phyloP scores from a whole-genome alignment of 2,113 vertebrate genomes.

The Montifringilla adamsi region DNA sequence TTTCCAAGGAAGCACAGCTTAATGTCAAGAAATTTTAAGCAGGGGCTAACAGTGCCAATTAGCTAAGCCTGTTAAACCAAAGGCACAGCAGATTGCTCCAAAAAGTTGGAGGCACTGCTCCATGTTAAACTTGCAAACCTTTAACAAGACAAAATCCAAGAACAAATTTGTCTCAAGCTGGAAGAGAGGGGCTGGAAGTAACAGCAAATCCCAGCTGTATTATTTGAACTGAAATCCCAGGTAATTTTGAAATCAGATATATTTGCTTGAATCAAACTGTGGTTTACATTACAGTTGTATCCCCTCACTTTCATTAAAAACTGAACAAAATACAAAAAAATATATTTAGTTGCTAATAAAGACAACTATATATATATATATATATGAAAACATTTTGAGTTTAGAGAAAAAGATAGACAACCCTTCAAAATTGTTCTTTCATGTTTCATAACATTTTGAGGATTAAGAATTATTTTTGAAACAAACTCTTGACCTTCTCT shows the following conservation, averaged over 20 bases:
- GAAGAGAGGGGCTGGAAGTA: not conserved
- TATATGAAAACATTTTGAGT: not conserved
- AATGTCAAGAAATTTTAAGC: slow-evolving; percentile 22
- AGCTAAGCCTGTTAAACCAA: not conserved
- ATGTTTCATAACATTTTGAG: not conserved
- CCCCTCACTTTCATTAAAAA: not conserved
- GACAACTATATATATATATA: not conserved
- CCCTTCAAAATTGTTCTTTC: not conserved
- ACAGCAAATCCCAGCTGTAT: not conserved
- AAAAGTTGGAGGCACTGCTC: not conserved
- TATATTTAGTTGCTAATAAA: not conserved
- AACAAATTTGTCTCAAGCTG: not conserved
- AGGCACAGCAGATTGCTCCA: not conserved
- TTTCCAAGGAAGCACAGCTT: not conserved
- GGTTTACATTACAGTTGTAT: not conserved
- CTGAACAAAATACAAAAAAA: not conserved
- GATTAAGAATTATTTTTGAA: not conserved
- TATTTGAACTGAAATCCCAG: not conserved
- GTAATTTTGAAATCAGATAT: not conserved
- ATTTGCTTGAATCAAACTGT: not conserved
- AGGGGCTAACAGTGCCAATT: not conserved
- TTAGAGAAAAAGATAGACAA: not conserved
- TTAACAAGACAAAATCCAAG: not conserved
- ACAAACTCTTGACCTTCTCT: not conserved
- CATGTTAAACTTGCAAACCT: not conserved